A percentile compares a stretch with the other conserved stretches of the same genome.
phyloP scores from a whole-genome alignment of 2,888 invertebrate genomes.

The Mythimna loreyi region DNA sequence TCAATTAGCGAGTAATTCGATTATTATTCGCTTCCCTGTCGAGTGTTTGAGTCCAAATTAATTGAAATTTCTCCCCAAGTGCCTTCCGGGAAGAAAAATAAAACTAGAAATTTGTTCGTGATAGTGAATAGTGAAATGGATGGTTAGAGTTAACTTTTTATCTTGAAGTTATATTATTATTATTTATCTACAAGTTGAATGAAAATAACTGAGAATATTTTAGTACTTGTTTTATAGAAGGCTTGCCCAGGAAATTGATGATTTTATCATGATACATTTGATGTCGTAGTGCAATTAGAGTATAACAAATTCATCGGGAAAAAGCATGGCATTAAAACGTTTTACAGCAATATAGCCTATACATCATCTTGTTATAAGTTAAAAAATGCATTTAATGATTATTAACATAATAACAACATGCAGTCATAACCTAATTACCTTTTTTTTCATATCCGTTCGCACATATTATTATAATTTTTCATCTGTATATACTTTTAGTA shows the following conservation, averaged over 20 bases:
- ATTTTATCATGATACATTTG: too few species aligned
- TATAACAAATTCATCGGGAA: too few species aligned
- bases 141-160: constrained; percentile 11
- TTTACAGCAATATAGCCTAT: too few species aligned
- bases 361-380: too few species aligned
- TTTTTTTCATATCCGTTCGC: too few species aligned
- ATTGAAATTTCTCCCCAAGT: constrained; percentile 58
- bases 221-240: neutral
- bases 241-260: constrained; percentile 16
- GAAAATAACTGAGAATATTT: constrained; percentile 21
- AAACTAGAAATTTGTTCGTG: constrained; percentile 20
- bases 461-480: too few species aligned
- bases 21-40: constrained; percentile 48
- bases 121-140: constrained; percentile 26
- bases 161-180: constrained; percentile 21
- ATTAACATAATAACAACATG: too few species aligned
- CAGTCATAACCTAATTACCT: too few species aligned
- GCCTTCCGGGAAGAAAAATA: constrained; percentile 35
- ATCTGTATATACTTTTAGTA: too few species aligned
- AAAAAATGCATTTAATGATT: too few species aligned
- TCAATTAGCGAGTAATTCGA: constrained; percentile 58
- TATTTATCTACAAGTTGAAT: constrained; percentile 42
- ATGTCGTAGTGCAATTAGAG: too few species aligned
- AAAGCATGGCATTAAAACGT: too few species aligned
- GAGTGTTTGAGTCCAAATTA: constrained; percentile 61